Base-by-base conservation (phyloP, 2,797 vertebrate genomes). In the Oryzias dopingdopingensis region DNA sequence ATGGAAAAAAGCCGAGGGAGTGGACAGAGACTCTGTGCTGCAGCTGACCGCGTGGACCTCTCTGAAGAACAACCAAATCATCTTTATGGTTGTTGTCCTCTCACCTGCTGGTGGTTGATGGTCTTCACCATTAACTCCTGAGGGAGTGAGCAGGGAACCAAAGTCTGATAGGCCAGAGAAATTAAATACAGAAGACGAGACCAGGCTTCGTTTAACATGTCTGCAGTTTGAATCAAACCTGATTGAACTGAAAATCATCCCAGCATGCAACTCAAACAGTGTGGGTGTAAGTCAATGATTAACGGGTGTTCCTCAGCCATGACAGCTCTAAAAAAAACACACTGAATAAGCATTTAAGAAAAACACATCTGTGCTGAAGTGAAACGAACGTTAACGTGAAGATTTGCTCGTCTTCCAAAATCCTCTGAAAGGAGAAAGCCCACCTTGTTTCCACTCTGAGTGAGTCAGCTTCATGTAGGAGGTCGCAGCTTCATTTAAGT, bases 61-160 rank as follows among this genome's bases (percentile, higher is more conserved):
- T 44, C 42, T 44, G 1, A 44, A 14, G 10, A 5, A 4, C 6
- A 22, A 15, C 7, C 18, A 14, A 12, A 37, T 40, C 14, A 6
- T 16, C 18, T 29, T 29, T 6, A 29, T 29, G 7, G 6, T 6
- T 18, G 22, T 1, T 16, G 14, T 15, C 12, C 13, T 20, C 84
- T 85, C 47, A 86, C 86, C 83, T 76, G 68, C 42, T 82, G 72
- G 12, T n/a, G 66, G 56, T 83, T 44, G n/a, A 80, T 12, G 6
- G 55, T 65, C 32, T 65, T 77, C 43, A 18, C 66, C 18, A 52
- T 51, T 51, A 89, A 26, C 59, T 41, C 43, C 37, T 81, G 72
- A 7, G 54, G 72, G 20, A 29, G 0, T 1, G 58, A 6, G 45
- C 86, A 86, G 1, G 79, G 80, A 49, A 41, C 22, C 1, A 75